These are phyloP conservation scores for Synergus gifuensis DNA, from an alignment of 2,888 invertebrate genomes.

Conservation along the genomic window DNA sequence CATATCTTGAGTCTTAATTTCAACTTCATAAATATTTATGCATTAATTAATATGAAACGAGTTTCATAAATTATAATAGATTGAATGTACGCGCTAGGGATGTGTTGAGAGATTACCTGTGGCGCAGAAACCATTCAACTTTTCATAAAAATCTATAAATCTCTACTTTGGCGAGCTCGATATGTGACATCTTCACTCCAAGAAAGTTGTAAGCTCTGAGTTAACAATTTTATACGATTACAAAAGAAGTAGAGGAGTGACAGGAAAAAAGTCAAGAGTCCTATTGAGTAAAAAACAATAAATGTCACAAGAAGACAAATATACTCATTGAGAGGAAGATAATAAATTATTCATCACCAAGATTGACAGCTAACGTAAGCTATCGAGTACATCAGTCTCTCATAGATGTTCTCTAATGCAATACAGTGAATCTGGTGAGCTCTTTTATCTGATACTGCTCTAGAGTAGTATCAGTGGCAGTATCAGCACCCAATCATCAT, in stretches of 20 bases:
- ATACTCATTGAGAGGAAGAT: constrained; percentile 39
- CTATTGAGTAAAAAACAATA: constrained; percentile 38
- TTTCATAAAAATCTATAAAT: too few relatives aligned
- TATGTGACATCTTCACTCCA: background rate
- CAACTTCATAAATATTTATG: background rate
- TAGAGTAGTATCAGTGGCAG: too few relatives aligned
- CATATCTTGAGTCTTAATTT: background rate
- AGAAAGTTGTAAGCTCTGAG: background rate
- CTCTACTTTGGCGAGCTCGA: too few relatives aligned
- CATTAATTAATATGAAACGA: background rate
- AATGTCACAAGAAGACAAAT: constrained; percentile 38
- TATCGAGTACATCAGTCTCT: constrained; percentile 36
- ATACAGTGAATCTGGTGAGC: constrained; percentile 3
- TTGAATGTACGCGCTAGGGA: background rate
- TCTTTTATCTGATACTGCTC: background rate
- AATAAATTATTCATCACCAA: constrained; percentile 40
- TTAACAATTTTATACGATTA: background rate
- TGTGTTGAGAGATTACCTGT: background rate
- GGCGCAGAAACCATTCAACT: too few relatives aligned
- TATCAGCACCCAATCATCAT: constrained; percentile 2
- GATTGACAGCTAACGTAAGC: constrained; percentile 40
- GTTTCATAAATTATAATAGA: background rate
- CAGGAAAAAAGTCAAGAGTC: background rate
- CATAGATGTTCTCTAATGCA: constrained; percentile 27
- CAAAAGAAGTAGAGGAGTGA: constrained; percentile 1